Base-by-base conservation (phyloP, 2,113 vertebrate species). In the Antechinus flavipes region DNA sequence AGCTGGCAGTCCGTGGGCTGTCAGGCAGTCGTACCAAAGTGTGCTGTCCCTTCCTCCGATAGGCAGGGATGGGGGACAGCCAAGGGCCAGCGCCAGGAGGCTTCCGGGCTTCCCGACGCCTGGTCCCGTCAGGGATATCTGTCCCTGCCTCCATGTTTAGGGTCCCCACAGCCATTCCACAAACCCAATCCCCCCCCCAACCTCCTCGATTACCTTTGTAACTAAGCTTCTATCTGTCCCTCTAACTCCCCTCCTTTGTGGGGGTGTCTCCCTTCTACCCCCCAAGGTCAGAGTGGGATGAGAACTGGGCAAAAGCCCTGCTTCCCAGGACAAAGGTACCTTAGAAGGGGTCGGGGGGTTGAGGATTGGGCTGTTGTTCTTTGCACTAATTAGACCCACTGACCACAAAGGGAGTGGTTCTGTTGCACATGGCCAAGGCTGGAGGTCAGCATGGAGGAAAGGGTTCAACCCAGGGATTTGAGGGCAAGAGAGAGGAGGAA, bases 361-460 rank as follows among this genome's bases (percentile, higher is more conserved):
- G 68, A 84, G n/a, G 68, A 42, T 84, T 42, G 68, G n/a, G 68
- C 16, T 42, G 47, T 25, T 50, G 54, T 89, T 91, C 94, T 61
- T 96, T 96, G 96, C 96, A 96, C 96, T 95, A 89, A 93, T n/a
- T 42, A 93, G 94, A 89, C 91, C 95, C 91, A 25, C 84, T 95
- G 8, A n/a, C 27, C 92, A 54, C 54, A 0, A 54, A 56, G 93
- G 93, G 84, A 42, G 46, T 54, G 61, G 90, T 95, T 93, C 91
- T 95, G 89, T 95, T 94, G 94, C 96, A 96, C 93, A 27, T 42
- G 30, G 52, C 68, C 68, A 84, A 84, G 68, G 68, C 68, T 84
- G 68, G 68, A 84, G 68, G 68, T 84, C 68, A 42, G 68, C 68
- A 42, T 84, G 68, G 68, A 84, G 68, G 68, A 42, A 84, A 42